Conservation (phyloP, 2,888 invertebrate species). For the Papilio gigon region DNA sequence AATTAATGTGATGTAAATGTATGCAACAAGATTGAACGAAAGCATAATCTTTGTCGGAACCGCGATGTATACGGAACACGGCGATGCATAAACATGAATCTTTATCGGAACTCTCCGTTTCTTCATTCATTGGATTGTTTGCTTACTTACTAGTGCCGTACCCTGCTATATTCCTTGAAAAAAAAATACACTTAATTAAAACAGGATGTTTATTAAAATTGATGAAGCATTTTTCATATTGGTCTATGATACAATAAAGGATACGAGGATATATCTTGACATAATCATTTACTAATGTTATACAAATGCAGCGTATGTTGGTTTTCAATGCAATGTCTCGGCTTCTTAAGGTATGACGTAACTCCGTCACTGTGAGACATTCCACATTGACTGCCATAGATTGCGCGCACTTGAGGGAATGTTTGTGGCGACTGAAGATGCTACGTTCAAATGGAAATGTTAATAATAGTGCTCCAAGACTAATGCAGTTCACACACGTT, state of each 20-base stretch:
- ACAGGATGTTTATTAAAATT: too few species aligned
- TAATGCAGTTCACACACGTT: not conserved
- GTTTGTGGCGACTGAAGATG: slow-evolving; percentile 19
- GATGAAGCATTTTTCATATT: too few species aligned
- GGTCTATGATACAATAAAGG: too few species aligned
- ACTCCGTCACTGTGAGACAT: slow-evolving; percentile 1
- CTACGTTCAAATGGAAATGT: slow-evolving; percentile 11
- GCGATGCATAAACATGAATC: slow-evolving; percentile 20
- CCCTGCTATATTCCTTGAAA: not conserved
- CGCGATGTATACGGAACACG: slow-evolving; percentile 14
- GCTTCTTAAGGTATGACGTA: slow-evolving; percentile 18
- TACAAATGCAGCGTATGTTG: not conserved
- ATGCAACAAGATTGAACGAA: slow-evolving; percentile 19
- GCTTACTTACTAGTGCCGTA: slow-evolving; percentile 2
- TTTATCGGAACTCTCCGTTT: slow-evolving; percentile 4
- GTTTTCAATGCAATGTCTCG: not conserved
- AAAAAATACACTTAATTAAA: too few species aligned
- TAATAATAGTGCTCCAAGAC: not conserved
- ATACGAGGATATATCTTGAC: too few species aligned
- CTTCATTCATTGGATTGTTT: slow-evolving; percentile 19
- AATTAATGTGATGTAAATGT: slow-evolving; percentile 18
- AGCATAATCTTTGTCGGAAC: slow-evolving; percentile 5
- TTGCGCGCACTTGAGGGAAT: slow-evolving; percentile 20
- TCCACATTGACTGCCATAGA: slow-evolving; percentile 17
- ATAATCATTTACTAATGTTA: too few species aligned